phyloP scores from a whole-genome alignment of 2,888 invertebrate genomes.

The Eupeodes latifasciatus region DNA sequence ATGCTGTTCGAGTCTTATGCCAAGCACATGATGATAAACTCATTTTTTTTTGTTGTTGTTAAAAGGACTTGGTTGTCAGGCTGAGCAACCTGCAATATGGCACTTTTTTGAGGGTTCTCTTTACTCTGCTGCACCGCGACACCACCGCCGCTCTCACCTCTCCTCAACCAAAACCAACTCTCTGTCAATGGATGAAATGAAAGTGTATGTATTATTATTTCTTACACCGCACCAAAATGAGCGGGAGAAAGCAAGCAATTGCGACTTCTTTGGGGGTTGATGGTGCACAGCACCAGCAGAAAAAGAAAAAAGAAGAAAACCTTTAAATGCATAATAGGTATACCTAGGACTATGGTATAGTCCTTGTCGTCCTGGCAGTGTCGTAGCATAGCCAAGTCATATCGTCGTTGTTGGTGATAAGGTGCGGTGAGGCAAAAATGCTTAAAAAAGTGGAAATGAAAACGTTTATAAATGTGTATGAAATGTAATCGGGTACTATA shows the following conservation, averaged over 20 bases:
- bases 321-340: conserved; percentile 25
- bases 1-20: conserved; percentile 51
- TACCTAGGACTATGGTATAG: neutral
- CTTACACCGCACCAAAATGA: conserved; percentile 57
- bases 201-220: conserved; percentile 64
- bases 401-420: conserved; percentile 6
- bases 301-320: conserved; percentile 21
- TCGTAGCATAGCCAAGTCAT: neutral
- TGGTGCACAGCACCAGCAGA: neutral
- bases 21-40: conserved; percentile 58
- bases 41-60: conserved; percentile 1
- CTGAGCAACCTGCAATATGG: conserved; percentile 51
- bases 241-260: conserved; percentile 32
- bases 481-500: conserved; percentile 65
- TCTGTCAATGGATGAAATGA: conserved; percentile 42
- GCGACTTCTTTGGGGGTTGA: conserved; percentile 13
- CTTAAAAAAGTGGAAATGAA: conserved; percentile 68
- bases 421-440: conserved; percentile 19
- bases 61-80: conserved; percentile 44
- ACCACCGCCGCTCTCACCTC: too few species aligned
- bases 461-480: conserved; percentile 72
- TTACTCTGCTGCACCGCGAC: neutral
- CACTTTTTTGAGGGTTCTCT: conserved; percentile 41
- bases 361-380: conserved; percentile 15
- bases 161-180: neutral